These are phyloP conservation scores for Oxyruncus cristatus DNA, from an alignment of 2,113 vertebrate species.

Conservation along the genomic window DNA sequence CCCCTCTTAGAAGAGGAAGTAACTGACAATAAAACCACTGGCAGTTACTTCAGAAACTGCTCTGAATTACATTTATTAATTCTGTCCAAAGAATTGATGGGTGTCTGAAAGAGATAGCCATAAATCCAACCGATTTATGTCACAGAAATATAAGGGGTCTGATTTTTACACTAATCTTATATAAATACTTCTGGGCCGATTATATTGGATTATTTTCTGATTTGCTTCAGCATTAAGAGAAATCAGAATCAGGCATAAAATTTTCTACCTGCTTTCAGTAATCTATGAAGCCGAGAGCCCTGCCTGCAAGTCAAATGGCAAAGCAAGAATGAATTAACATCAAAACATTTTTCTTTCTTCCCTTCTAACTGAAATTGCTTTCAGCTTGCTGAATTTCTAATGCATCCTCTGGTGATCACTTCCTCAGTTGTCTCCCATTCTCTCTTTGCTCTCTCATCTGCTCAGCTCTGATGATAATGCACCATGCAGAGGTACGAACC, in stretches of 20 bases:
- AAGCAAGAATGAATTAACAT: constrained; percentile 36
- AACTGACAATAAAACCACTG: background rate
- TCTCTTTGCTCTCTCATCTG: background rate
- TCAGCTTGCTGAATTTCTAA: constrained; percentile 36
- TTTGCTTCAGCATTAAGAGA: background rate
- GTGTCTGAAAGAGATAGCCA: background rate
- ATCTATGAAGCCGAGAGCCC: background rate
- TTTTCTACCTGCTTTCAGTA: background rate
- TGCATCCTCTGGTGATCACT: background rate
- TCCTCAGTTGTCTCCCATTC: background rate
- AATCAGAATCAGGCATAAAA: background rate
- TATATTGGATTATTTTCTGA: background rate
- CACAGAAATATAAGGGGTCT: background rate
- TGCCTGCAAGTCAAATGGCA: constrained; percentile 9
- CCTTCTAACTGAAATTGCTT: constrained; percentile 32
- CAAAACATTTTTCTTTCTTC: constrained; percentile 27
- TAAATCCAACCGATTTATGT: background rate
- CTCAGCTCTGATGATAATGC: constrained; percentile 19
- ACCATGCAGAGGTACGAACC: background rate
- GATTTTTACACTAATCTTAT: background rate
- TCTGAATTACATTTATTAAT: background rate
- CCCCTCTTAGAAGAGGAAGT: background rate
- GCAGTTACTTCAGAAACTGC: background rate
- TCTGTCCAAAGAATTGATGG: background rate
- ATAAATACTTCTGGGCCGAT: background rate